phyloP scores from a whole-genome alignment of 2,888 invertebrate species.

The Nipponacmea schrenckii region DNA sequence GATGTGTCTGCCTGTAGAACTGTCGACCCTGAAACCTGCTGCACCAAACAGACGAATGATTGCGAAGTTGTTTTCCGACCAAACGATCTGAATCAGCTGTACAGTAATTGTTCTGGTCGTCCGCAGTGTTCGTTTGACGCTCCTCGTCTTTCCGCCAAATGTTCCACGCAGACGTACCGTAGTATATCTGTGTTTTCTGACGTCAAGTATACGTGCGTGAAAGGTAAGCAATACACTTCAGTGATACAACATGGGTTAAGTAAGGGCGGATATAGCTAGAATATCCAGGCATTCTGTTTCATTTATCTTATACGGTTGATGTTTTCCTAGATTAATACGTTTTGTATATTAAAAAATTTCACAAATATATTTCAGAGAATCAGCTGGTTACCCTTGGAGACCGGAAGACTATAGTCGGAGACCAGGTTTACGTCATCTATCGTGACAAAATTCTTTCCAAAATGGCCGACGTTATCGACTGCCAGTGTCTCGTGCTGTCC shows the following conservation, averaged over 20 bases:
- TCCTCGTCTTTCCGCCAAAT: background rate
- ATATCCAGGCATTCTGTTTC: too few relatives aligned
- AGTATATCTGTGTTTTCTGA: slow-evolving; percentile 2
- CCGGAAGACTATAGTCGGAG: background rate
- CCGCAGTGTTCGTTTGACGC: background rate
- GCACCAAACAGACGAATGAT: background rate
- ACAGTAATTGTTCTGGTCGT: background rate
- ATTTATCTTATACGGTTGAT: too few relatives aligned
- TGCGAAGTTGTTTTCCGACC: background rate
- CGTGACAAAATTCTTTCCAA: background rate
- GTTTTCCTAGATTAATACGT: too few relatives aligned
- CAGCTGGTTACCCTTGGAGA: background rate
- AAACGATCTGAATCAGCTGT: background rate
- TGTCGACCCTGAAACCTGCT: background rate
- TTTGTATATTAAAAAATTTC: too few relatives aligned
- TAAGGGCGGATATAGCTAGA: too few relatives aligned
- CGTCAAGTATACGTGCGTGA: background rate
- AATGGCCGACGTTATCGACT: background rate
- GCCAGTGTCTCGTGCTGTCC: background rate
- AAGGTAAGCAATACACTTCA: background rate
- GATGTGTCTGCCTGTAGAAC: slow-evolving; percentile 1
- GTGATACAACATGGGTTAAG: too few relatives aligned
- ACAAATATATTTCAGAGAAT: background rate
- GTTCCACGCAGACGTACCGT: background rate
- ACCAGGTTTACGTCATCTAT: background rate